Conservation (phyloP, 23 tunicate species). For the Halocynthia roretzi region DNA sequence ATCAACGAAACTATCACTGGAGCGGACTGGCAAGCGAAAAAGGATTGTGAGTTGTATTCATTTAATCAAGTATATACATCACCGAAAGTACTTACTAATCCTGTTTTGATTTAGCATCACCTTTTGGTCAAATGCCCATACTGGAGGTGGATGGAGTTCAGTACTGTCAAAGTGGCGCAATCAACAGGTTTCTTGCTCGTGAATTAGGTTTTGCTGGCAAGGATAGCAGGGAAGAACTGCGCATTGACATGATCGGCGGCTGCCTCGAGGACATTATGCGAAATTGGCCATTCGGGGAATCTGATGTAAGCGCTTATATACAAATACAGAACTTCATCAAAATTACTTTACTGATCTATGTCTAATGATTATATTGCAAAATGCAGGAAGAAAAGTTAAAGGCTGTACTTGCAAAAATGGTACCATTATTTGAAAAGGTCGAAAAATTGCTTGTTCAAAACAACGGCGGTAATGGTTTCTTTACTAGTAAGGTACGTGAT, state of each 20-base stretch:
- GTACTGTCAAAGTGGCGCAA: conserved; percentile 7
- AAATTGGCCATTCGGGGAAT: conserved; percentile 6
- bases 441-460: neutral
- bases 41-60: neutral
- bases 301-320: neutral
- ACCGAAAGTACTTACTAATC: neutral
- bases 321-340: too few relatives aligned
- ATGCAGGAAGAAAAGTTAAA: neutral
- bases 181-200: neutral
- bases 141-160: conserved; percentile 24
- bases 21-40: neutral
- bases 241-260: neutral
- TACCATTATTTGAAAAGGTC: neutral
- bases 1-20: neutral
- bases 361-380: too few relatives aligned
- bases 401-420: neutral
- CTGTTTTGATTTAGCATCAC: neutral
- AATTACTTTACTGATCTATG: too few relatives aligned
- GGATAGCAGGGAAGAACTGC: neutral
- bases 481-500: neutral
- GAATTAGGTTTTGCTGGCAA: neutral
- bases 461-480: neutral
- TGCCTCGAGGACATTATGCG: neutral
- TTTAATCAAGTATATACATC: neutral
- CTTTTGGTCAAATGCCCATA: conserved; percentile 18